phyloP scores from a whole-genome alignment of 2,797 vertebrate genomes.

The Vireo griseus region DNA sequence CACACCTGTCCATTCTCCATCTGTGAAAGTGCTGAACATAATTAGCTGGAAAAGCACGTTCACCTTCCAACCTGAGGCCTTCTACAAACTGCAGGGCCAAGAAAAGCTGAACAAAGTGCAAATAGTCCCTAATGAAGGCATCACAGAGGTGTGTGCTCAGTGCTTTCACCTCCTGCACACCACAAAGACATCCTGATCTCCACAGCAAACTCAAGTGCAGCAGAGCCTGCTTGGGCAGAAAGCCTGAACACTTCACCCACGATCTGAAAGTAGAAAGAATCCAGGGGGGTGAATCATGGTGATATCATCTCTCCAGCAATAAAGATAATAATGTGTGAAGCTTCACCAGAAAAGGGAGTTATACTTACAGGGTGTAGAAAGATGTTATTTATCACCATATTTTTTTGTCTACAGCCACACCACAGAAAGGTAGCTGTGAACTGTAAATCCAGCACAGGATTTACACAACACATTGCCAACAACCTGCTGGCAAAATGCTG shows the following conservation, averaged over 20 bases:
- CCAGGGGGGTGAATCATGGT: not conserved
- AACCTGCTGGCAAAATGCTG: not conserved
- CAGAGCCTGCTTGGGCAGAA: not conserved
- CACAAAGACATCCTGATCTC: not conserved
- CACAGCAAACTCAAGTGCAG: not conserved
- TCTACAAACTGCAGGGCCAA: not conserved
- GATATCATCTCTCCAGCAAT: not conserved
- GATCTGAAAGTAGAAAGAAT: not conserved
- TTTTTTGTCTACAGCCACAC: not conserved
- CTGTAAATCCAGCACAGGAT: not conserved
- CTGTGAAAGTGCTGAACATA: not conserved
- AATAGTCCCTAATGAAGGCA: not conserved
- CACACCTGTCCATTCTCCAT: slow-evolving; percentile 22
- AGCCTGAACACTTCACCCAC: not conserved
- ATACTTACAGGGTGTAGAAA: not conserved
- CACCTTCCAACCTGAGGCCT: not conserved
- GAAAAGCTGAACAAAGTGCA: not conserved
- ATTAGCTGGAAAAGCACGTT: not conserved
- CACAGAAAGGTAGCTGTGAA: not conserved
- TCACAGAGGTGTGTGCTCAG: not conserved
- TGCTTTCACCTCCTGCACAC: not conserved
- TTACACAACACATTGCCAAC: not conserved
- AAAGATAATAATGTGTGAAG: not conserved
- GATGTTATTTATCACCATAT: not conserved
- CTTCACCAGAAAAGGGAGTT: not conserved